phyloP scores from a whole-genome alignment of 2,797 vertebrate species.

The Takifugu ocellatus region DNA sequence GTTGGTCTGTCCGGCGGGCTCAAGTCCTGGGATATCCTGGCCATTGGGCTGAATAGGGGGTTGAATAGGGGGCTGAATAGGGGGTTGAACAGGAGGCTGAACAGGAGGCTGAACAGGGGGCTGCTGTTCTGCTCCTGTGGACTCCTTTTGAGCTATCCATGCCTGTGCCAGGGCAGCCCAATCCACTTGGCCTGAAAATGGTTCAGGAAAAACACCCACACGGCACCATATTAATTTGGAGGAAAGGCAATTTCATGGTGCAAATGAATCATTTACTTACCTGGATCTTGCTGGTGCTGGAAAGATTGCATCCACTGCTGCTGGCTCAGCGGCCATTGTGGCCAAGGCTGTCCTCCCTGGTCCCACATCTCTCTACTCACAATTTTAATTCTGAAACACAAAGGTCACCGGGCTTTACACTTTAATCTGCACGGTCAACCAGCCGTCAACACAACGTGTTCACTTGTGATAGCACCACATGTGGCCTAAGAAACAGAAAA shows the following conservation, averaged over 20 bases:
- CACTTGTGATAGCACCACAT: neutral
- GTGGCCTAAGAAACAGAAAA: too few relatives aligned
- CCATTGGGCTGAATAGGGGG: constrained; percentile 86
- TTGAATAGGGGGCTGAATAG: neutral
- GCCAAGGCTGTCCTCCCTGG: constrained; percentile 99
- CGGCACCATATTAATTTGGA: neutral
- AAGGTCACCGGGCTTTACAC: neutral
- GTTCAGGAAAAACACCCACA: neutral
- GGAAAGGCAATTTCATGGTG: fast-evolving
- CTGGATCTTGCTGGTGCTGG: constrained; percentile 98
- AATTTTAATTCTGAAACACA: constrained; percentile 42
- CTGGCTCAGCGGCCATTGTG: constrained; percentile 98
- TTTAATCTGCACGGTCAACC: neutral
- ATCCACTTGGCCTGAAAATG: constrained; percentile 90
- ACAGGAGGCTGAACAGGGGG: neutral
- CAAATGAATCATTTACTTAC: constrained; percentile 67
- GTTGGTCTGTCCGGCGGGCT: constrained; percentile 83
- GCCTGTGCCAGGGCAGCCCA: constrained; percentile 99
- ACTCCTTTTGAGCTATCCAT: constrained; percentile 98
- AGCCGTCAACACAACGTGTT: neutral
- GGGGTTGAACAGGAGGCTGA: neutral
- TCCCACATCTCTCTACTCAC: constrained; percentile 88
- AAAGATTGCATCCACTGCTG: constrained; percentile 99
- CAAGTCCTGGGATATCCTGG: constrained; percentile 86
- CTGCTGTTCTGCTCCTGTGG: constrained; percentile 82